Conservation (phyloP, 2,113 vertebrate genomes). For the Odobenus rosmarus region DNA sequence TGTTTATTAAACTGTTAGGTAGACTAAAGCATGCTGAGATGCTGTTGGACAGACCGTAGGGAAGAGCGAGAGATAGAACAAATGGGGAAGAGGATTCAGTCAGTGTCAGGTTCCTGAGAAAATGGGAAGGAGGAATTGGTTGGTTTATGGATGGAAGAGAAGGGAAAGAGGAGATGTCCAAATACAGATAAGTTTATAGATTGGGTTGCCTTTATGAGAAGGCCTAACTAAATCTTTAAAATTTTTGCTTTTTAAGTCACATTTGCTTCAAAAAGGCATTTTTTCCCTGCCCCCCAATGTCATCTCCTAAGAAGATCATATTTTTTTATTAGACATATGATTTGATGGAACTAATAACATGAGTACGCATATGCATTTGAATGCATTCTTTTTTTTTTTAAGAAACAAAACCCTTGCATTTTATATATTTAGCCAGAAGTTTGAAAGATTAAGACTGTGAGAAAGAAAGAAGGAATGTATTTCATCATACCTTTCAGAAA, state of each 20-base stretch:
- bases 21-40: background rate
- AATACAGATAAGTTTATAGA: background rate
- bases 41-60: background rate
- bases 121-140: background rate
- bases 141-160: background rate
- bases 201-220: conserved; percentile 23
- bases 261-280: conserved; percentile 11
- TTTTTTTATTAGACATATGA: conserved; percentile 15
- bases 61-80: background rate
- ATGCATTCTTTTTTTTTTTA: background rate
- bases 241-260: conserved; percentile 24
- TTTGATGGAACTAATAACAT: conserved; percentile 33
- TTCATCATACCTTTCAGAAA: conserved; percentile 71
- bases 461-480: conserved; percentile 51
- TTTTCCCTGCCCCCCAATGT: background rate
- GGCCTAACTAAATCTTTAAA: background rate
- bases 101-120: conserved; percentile 11
- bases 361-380: conserved; percentile 33
- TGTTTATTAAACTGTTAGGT: background rate
- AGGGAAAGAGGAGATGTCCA: background rate
- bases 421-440: conserved; percentile 43
- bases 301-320: background rate
- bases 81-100: background rate
- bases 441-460: conserved; percentile 62
- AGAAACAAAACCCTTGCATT: conserved; percentile 10